These are phyloP conservation scores for Serilophus lunatus DNA, from an alignment of 2,113 vertebrate species.

Conservation along the genomic window DNA sequence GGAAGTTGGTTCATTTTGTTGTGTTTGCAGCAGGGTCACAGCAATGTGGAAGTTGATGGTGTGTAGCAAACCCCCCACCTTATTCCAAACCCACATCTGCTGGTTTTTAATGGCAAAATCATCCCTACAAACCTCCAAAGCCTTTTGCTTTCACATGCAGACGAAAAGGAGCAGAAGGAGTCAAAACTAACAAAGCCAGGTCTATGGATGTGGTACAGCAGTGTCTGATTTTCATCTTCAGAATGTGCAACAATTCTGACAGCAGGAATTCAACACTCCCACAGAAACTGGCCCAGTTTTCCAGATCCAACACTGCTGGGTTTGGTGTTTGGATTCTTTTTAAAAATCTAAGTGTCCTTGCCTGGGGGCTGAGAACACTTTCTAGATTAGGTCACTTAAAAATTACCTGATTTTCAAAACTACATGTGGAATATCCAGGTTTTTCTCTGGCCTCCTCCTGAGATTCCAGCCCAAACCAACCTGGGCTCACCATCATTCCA, in stretches of 20 bases:
- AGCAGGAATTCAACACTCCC: not conserved
- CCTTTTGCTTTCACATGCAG: not conserved
- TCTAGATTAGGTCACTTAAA: not conserved
- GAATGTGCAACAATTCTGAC: rapidly evolving
- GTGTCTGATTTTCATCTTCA: not conserved
- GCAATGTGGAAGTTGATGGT: not conserved
- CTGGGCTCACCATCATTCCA: rapidly evolving
- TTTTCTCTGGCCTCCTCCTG: not conserved
- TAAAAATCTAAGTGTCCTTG: no score
- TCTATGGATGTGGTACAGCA: rapidly evolving
- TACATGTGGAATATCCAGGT: not conserved
- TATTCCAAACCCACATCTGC: not conserved
- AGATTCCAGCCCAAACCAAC: not conserved
- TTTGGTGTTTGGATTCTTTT: no score
- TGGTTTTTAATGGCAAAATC: not conserved
- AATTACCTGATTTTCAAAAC: not conserved
- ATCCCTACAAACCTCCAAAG: not conserved
- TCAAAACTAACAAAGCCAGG: not conserved
- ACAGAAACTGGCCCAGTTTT: rapidly evolving
- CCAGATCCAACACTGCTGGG: not conserved
- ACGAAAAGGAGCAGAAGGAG: not conserved
- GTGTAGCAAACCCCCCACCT: rapidly evolving
- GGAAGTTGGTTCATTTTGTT: not conserved
- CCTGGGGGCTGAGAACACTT: not conserved
- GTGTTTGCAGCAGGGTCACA: not conserved